Conservation (phyloP, 23 tunicate species). For the Trididemnum nubilum region DNA sequence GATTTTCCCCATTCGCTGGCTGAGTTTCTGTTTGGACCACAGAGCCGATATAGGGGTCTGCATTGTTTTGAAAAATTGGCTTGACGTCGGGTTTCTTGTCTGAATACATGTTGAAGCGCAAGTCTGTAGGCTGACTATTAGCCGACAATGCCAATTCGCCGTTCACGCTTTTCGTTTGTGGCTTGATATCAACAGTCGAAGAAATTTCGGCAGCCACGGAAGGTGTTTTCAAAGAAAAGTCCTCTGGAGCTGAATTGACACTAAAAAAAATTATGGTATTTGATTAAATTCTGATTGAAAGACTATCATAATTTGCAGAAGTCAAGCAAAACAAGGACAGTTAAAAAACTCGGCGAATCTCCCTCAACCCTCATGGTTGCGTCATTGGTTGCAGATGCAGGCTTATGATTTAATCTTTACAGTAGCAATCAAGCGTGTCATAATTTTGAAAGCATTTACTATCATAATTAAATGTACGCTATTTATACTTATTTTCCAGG, state of each 20-base stretch:
- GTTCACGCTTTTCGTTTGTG: slow-evolving; percentile 22
- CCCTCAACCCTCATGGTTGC: too few relatives aligned
- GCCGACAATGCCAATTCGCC: slow-evolving; percentile 58
- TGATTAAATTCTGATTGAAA: too few relatives aligned
- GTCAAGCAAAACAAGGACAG: too few relatives aligned
- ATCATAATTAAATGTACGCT: too few relatives aligned
- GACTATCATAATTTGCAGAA: too few relatives aligned
- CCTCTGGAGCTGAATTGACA: slow-evolving; percentile 82
- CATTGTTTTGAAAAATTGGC: slow-evolving; percentile 39
- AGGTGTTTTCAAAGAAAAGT: slow-evolving; percentile 77
- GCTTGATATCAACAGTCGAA: slow-evolving; percentile 17
- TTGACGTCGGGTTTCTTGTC: slow-evolving; percentile 29
- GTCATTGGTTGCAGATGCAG: neutral
- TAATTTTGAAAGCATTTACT: too few relatives aligned
- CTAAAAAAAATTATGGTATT: slow-evolving; percentile 25
- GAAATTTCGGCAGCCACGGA: slow-evolving; percentile 40
- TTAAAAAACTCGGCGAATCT: too few relatives aligned
- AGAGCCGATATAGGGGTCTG: slow-evolving; percentile 73
- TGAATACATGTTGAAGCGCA: slow-evolving; percentile 50
- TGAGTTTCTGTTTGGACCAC: slow-evolving; percentile 3
- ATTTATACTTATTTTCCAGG: too few relatives aligned
- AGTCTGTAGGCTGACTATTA: slow-evolving; percentile 64
- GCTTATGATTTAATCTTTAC: too few relatives aligned
- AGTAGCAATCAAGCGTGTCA: too few relatives aligned
- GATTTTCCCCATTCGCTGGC: slow-evolving; percentile 35